Evolutionary conservation across 2,888 invertebrate genomes (phyloP).

Genomic region (Bombylius discolor): DNA sequence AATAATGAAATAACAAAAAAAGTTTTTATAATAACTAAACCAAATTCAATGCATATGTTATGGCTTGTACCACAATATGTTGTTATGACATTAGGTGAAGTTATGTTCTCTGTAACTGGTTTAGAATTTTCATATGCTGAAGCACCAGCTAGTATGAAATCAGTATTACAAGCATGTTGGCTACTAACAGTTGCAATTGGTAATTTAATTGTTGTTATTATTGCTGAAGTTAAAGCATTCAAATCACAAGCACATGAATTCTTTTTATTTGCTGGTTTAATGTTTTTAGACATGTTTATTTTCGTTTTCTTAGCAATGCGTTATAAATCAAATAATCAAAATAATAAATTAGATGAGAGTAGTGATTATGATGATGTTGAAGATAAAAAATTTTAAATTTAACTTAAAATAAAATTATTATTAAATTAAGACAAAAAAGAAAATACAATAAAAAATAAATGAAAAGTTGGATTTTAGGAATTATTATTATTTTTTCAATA

Average conservation of each 20-base stretch:
- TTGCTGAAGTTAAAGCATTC: conserved; percentile 67
- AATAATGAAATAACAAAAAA: conserved; percentile 1
- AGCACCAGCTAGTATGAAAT: conserved; percentile 75
- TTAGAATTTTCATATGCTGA: conserved; percentile 56
- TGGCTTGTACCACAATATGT: conserved; percentile 58
- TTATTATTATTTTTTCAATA: too few species aligned
- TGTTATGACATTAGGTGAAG: conserved; percentile 47
- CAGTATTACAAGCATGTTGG: conserved; percentile 85
- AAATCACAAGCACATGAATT: conserved; percentile 72
- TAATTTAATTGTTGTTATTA: conserved; percentile 81
- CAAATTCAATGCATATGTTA: conserved; percentile 43
- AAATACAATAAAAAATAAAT: too few species aligned
- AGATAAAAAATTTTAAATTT: too few species aligned
- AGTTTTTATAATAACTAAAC: conserved; percentile 23
- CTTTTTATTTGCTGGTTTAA: conserved; percentile 77
- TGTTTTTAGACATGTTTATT: conserved; percentile 69
- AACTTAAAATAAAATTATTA: too few species aligned
- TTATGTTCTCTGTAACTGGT: conserved; percentile 59
- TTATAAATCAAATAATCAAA: conserved; percentile 45
- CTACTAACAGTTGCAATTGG: conserved; percentile 88
- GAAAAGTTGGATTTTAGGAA: too few species aligned
- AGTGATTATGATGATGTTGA: too few species aligned
- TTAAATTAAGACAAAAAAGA: too few species aligned
- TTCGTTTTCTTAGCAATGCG: conserved; percentile 68
- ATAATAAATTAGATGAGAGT: background rate